These are phyloP conservation scores for Crotalus tigris DNA, from an alignment of 2,113 vertebrate genomes.

Conservation along the genomic window DNA sequence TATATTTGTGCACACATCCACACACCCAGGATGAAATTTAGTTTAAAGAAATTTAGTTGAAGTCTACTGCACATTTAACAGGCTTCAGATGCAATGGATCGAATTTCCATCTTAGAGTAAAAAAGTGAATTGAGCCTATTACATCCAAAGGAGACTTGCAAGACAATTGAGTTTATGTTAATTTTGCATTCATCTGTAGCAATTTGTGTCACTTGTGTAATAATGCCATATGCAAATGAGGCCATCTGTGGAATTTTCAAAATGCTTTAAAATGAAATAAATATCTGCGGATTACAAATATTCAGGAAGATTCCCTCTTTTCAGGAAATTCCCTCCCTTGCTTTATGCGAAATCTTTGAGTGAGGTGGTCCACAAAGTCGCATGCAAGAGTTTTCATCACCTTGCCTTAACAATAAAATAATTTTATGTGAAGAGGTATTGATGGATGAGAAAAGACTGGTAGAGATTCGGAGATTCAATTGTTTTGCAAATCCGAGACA, in stretches of 20 bases:
- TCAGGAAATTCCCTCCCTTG: not conserved
- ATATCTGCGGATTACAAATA: not conserved
- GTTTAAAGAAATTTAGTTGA: not conserved
- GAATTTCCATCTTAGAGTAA: not conserved
- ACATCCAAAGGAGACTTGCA: not conserved
- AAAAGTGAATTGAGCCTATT: not conserved
- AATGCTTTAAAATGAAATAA: not conserved
- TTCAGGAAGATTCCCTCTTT: not conserved
- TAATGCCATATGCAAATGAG: not conserved
- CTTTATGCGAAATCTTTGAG: constrained; percentile 43
- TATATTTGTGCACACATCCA: not conserved
- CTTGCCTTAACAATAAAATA: not conserved
- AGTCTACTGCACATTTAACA: not conserved
- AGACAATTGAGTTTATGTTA: not conserved
- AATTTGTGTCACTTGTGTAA: not conserved
- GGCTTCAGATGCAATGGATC: not conserved
- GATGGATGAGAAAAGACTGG: not conserved
- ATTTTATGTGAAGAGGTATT: not conserved
- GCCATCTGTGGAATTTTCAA: not conserved
- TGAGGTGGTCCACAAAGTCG: constrained; percentile 54
- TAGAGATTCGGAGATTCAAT: not conserved
- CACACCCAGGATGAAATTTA: not conserved
- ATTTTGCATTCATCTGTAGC: not conserved
- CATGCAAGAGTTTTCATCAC: constrained; percentile 19
- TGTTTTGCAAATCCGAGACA: not conserved